phyloP scores from a whole-genome alignment of 2,113 vertebrate species.

The Aythya baeri region DNA sequence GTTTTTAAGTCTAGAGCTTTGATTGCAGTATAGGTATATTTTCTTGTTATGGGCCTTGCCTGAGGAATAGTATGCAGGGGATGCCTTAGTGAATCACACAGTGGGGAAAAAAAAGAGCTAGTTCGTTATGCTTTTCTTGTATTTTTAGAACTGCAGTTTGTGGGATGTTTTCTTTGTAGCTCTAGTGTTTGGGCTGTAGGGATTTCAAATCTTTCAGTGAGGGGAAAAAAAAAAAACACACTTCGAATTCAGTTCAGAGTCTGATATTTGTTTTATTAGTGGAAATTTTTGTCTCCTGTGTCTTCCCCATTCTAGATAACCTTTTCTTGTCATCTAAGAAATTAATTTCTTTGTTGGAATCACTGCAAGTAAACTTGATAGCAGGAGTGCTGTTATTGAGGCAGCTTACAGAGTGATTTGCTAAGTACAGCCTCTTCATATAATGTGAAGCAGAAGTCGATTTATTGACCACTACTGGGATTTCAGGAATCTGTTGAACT shows the following conservation, averaged over 20 bases:
- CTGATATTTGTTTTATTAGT: conserved; percentile 79
- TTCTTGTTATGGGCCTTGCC: neutral
- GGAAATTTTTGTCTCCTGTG: conserved; percentile 76
- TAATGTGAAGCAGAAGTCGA: conserved; percentile 77
- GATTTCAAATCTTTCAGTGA: conserved; percentile 55
- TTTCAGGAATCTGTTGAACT: conserved; percentile 79
- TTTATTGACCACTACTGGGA: conserved; percentile 76
- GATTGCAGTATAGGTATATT: neutral
- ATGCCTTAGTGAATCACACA: neutral
- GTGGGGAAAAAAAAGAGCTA: conserved; percentile 15
- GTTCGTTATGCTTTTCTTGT: neutral
- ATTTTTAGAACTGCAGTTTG: conserved; percentile 42
- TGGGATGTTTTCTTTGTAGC: conserved; percentile 48
- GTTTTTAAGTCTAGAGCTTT: conserved; percentile 19
- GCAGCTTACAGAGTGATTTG: conserved; percentile 80
- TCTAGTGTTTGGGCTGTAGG: conserved; percentile 40
- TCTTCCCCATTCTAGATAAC: conserved; percentile 76
- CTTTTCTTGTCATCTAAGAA: conserved; percentile 78
- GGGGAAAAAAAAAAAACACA: conserved; percentile 15
- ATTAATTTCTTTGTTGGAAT: conserved; percentile 83
- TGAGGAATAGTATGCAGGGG: neutral
- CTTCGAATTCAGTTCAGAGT: conserved; percentile 65
- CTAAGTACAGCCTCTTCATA: conserved; percentile 80
- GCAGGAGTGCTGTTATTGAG: conserved; percentile 78
- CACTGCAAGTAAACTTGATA: conserved; percentile 80